A percentile compares a stretch with the other conserved stretches of the same genome.
Evolutionary conservation across 1,140 invertebrate genomes (phyloP).

Genomic region (Cephus cinctus): DNA sequence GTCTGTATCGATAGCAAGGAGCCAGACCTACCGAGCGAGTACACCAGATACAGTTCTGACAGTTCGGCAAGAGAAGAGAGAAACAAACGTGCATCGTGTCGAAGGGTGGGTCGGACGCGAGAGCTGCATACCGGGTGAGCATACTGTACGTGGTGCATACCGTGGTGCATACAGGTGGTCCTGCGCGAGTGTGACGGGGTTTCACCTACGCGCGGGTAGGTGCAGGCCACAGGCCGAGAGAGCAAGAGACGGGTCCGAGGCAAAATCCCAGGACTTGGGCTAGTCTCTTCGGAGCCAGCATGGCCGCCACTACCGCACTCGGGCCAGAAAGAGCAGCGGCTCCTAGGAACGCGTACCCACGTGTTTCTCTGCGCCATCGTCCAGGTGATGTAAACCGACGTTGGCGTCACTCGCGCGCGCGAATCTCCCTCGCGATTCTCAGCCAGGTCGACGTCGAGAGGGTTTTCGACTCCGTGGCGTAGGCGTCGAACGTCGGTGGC

Average conservation of each 20-base stretch:
- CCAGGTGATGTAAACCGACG: not conserved
- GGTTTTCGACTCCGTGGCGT: not conserved
- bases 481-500: not conserved
- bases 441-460: not conserved
- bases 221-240: not conserved
- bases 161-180: constrained; percentile 26
- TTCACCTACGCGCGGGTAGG: not conserved
- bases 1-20: no score
- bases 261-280: not conserved
- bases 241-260: constrained; percentile 15
- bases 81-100: no score
- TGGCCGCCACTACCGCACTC: constrained; percentile 23
- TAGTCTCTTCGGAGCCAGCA: constrained; percentile 17
- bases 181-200: not conserved
- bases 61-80: no score
- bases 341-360: not conserved
- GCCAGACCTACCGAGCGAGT: no score
- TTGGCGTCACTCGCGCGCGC: not conserved
- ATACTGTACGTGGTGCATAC: no score
- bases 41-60: no score
- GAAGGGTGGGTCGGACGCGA: constrained; percentile 12
- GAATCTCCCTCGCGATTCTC: not conserved
- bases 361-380: not conserved
- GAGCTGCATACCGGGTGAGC: constrained; percentile 26
- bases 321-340: not conserved